Base-by-base conservation (phyloP, 2,797 vertebrate genomes). In the Kryptopterus vitreolus region DNA sequence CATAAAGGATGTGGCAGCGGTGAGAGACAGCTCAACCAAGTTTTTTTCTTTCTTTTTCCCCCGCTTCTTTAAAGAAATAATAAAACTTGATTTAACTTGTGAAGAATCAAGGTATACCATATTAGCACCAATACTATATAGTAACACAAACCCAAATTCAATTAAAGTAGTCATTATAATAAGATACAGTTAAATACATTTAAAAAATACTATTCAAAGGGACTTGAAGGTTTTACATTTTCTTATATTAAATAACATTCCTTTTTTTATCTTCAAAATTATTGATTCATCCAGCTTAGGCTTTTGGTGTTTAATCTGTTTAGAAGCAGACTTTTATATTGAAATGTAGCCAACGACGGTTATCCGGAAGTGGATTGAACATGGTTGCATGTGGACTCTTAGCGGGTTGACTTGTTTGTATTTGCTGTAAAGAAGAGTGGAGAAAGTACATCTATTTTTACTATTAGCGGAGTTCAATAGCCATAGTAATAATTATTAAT, bases 301-400 rank as follows among this genome's bases (percentile, higher is more conserved):
- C 26, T 61, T 31, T 13, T 6, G 1, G n/a, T 57, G 8, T n/a
- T n/a, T n/a, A 58, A 58, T 58, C n/a, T 12, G n/a, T n/a, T n/a
- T n/a, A n/a, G n/a, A 18, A 1, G 6, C 4, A 16, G 74, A 24
- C 81, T 82, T 82, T 78, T 82, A 78, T 82, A 78, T 78, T 82
- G 81, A 78, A 82, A 38, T 72, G 29, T 4, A 8, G 12, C 50
- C n/a, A 12, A 26, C 62, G 46, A 3, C 8, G 38, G 4, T 57
- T 55, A 81, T 46, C 57, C 75, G 80, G 80, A 82, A 65, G 76
- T 66, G 46, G 10, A 4, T 24, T 3, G 24, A 55, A 62, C 62
- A 65, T 31, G 48, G 18, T 55, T 31, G 70, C 80, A 77, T 78
- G 81, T 82, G 80, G 65, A 38, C 53, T 62, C 22, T 70, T 59